Conservation (phyloP, 2,113 vertebrate genomes). For the Cromileptes altivelis region DNA sequence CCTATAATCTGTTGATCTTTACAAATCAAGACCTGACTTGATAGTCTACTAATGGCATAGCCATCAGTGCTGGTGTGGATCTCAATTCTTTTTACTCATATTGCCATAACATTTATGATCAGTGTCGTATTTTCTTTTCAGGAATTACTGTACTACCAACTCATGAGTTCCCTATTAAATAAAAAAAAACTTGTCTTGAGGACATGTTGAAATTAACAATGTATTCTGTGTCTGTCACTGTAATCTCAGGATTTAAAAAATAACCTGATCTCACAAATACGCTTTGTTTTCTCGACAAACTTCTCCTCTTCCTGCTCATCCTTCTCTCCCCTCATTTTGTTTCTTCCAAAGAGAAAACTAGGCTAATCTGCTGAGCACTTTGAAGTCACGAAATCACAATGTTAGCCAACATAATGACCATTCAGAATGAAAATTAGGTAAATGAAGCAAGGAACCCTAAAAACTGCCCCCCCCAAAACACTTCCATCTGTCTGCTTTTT, state of each 20-base stretch:
- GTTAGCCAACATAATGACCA: slow-evolving; percentile 21
- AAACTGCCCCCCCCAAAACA: neutral
- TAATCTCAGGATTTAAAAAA: slow-evolving; percentile 10
- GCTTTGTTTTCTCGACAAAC: slow-evolving; percentile 2
- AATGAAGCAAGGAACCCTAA: slow-evolving; percentile 28
- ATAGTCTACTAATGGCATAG: too few relatives aligned
- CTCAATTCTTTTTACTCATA: too few relatives aligned
- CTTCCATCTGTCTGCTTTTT: slow-evolving; percentile 8
- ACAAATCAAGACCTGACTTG: too few relatives aligned
- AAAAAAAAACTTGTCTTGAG: neutral
- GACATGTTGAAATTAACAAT: neutral
- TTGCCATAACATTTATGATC: neutral
- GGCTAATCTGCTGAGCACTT: slow-evolving; percentile 27
- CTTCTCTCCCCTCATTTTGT: neutral
- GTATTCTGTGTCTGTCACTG: neutral
- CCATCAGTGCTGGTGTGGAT: neutral
- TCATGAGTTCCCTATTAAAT: neutral
- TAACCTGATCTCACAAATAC: neutral
- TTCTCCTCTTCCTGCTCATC: neutral
- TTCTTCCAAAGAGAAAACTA: slow-evolving; percentile 13
- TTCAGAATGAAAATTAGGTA: slow-evolving; percentile 33
- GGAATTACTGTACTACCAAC: neutral
- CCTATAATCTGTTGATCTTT: too few relatives aligned
- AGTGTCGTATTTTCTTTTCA: too few relatives aligned
- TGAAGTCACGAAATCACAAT: slow-evolving; percentile 17